These are phyloP conservation scores for Exaiptasia diaphana DNA, from an alignment of 64 coral and sea anemone genomes.

Conservation along the genomic window DNA sequence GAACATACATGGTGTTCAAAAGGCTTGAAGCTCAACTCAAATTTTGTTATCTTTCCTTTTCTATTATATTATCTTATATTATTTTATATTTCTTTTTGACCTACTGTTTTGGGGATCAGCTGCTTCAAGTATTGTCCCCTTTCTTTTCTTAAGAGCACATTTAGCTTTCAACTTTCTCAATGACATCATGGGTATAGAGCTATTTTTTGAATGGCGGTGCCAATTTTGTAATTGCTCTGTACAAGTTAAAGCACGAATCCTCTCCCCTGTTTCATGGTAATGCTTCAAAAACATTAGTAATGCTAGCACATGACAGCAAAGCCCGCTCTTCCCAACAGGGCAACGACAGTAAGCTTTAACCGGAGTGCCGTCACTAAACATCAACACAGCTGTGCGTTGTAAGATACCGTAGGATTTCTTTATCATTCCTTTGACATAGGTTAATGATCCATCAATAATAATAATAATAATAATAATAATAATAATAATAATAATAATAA, in stretches of 20 bases:
- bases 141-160: conserved; percentile 34
- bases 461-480: too few relatives aligned
- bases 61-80: background rate
- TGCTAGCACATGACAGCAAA: conserved; percentile 18
- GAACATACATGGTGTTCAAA: conserved; percentile 16
- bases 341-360: conserved; percentile 25
- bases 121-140: conserved; percentile 39
- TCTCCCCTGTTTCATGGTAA: conserved; percentile 4
- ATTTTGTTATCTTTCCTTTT: conserved; percentile 13
- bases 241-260: conserved; percentile 8
- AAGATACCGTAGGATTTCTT: conserved; percentile 22
- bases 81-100: conserved; percentile 11
- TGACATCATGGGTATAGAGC: conserved; percentile 38
- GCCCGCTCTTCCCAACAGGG: background rate
- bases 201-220: conserved; percentile 31
- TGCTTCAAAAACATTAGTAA: conserved; percentile 12
- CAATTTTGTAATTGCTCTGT: conserved; percentile 45
- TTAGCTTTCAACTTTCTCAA: conserved; percentile 54
- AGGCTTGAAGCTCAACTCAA: background rate
- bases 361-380: background rate
- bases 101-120: conserved; percentile 36
- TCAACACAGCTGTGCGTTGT: background rate
- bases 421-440: conserved; percentile 39
- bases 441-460: background rate
- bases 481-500: too few relatives aligned